These are phyloP conservation scores for Pipistrellus pygmaeus DNA, from an alignment of 2,797 vertebrate species.

Conservation along the genomic window DNA sequence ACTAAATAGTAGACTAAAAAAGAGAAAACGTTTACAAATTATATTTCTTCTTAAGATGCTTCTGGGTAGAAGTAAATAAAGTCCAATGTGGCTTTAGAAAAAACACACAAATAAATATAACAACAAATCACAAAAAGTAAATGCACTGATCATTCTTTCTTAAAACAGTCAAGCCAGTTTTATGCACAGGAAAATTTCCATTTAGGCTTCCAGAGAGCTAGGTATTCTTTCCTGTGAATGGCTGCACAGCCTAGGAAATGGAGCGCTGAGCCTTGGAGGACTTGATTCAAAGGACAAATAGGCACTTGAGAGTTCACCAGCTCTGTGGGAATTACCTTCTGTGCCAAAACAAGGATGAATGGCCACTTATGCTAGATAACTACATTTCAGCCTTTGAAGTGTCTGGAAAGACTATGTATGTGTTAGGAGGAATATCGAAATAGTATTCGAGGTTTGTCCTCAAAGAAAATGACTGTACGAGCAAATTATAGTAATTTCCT, in stretches of 20 bases:
- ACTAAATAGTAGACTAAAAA: not conserved
- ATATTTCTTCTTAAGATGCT: not conserved
- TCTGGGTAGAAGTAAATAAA: not conserved
- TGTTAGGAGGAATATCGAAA: not conserved
- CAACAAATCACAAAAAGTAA: not conserved
- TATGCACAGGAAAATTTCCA: not conserved
- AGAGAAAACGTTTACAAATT: not conserved
- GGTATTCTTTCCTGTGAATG: not conserved
- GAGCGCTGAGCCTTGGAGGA: not conserved
- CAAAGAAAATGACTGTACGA: not conserved
- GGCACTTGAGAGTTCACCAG: not conserved
- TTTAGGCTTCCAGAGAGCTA: not conserved
- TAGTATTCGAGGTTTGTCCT: not conserved
- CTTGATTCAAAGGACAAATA: not conserved
- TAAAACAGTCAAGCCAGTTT: not conserved
- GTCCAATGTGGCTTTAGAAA: not conserved
- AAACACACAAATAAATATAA: not conserved
- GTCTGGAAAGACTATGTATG: not conserved
- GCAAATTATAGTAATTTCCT: conserved; percentile 42
- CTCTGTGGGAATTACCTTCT: not conserved
- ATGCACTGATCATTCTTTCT: not conserved
- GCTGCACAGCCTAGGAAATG: not conserved
- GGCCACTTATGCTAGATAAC: not conserved
- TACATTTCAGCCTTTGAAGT: not conserved
- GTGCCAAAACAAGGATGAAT: not conserved